Conservation (phyloP, 2,797 vertebrate genomes). For the Acropternis orthonyx region DNA sequence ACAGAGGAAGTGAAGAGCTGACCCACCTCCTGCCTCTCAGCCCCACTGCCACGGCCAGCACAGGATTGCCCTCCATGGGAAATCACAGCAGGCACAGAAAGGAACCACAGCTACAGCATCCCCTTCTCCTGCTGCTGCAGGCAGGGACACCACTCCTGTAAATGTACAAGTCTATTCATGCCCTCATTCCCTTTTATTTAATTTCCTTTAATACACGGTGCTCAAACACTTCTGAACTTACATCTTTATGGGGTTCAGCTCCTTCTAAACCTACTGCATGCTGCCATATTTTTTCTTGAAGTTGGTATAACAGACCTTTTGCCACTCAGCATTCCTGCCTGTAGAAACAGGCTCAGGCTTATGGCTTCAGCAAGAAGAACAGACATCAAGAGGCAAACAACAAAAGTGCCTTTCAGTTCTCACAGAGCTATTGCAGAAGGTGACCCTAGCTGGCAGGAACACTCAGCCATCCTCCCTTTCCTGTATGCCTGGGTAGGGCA, state of each 20-base stretch:
- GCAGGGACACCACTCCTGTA: neutral
- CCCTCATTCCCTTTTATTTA: neutral
- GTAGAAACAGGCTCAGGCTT: neutral
- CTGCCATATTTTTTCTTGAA: neutral
- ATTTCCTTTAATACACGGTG: fast-evolving
- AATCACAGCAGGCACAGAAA: neutral
- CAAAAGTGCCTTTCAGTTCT: neutral
- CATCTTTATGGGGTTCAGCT: neutral
- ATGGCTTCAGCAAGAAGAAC: neutral
- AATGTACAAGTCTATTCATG: neutral
- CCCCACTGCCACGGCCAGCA: fast-evolving
- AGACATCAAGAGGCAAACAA: neutral
- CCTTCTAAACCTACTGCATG: neutral
- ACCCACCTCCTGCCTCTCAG: neutral
- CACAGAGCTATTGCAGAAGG: fast-evolving
- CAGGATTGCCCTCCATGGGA: neutral
- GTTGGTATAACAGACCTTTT: neutral
- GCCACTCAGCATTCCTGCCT: neutral
- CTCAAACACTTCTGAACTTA: neutral
- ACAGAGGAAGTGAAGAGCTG: neutral
- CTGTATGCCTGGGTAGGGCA: neutral
- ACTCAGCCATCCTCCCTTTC: neutral
- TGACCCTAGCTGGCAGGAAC: neutral
- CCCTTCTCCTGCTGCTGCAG: neutral
- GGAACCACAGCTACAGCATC: neutral